A percentile compares a stretch with the other conserved stretches of the same genome.
phyloP scores from a whole-genome alignment of 2,113 vertebrate genomes.

The Butorides virescens region DNA sequence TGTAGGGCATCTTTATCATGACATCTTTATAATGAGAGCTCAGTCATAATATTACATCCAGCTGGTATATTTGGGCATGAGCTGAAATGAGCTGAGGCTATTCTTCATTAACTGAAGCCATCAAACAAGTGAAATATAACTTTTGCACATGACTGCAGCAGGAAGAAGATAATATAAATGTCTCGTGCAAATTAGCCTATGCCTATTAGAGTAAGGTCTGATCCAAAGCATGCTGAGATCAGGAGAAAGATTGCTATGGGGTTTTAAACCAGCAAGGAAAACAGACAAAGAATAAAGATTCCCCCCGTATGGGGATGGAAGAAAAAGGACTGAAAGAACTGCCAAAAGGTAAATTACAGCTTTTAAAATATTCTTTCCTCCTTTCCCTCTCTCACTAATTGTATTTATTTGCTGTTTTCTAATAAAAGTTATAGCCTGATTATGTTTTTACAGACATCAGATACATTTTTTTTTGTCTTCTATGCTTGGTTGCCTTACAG shows the following conservation, averaged over 20 bases:
- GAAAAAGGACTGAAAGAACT: background rate
- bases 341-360: background rate
- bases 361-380: background rate
- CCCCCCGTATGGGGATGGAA: background rate
- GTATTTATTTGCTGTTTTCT: background rate
- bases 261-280: background rate
- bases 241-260: background rate
- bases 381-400: background rate
- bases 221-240: background rate
- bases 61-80: background rate
- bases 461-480: background rate
- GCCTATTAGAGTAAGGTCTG: background rate
- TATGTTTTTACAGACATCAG: background rate
- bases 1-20: conserved; percentile 10
- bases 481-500: background rate
- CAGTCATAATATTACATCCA: background rate
- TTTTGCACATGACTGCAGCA: background rate
- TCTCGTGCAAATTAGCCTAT: background rate
- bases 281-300: background rate
- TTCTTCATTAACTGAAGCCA: conserved; percentile 32
- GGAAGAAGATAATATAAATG: conserved; percentile 8
- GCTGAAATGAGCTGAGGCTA: conserved; percentile 6
- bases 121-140: conserved; percentile 29
- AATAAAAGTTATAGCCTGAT: background rate
- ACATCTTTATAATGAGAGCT: background rate